These are phyloP conservation scores for Ceyx cyanopectus DNA, from an alignment of 2,113 vertebrate genomes.

Conservation along the genomic window DNA sequence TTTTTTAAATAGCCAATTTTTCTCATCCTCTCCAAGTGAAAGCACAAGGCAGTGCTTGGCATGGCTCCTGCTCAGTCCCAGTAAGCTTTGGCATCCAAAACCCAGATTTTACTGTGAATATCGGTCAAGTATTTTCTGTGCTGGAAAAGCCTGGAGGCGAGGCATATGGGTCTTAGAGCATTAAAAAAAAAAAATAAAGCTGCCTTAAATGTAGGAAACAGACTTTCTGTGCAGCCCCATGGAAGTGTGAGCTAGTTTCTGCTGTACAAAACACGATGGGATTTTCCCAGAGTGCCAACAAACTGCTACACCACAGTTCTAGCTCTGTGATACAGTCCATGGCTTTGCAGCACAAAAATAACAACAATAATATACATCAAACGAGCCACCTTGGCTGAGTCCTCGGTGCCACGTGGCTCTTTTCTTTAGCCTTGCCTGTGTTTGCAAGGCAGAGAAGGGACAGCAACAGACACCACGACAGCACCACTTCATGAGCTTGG, in stretches of 20 bases:
- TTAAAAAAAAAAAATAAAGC: neutral
- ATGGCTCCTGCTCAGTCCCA: neutral
- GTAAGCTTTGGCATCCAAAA: neutral
- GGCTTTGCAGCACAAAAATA: neutral
- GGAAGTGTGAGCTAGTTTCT: neutral
- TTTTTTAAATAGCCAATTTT: neutral
- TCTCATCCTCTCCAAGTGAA: neutral
- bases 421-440: neutral
- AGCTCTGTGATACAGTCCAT: neutral
- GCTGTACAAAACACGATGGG: rapidly evolving
- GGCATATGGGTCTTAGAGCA: neutral
- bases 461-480: rapidly evolving
- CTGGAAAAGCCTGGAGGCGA: neutral
- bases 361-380: neutral
- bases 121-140: neutral
- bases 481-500: rapidly evolving
- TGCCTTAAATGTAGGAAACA: neutral
- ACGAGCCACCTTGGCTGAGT: rapidly evolving
- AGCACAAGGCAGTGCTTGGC: neutral
- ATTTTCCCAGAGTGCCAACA: rapidly evolving
- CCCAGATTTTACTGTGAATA: neutral
- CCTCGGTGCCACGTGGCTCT: neutral
- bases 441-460: neutral
- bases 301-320: rapidly evolving
- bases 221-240: neutral